Evolutionary conservation across 2,113 vertebrate genomes (phyloP).

Genomic region (Progne subis): DNA sequence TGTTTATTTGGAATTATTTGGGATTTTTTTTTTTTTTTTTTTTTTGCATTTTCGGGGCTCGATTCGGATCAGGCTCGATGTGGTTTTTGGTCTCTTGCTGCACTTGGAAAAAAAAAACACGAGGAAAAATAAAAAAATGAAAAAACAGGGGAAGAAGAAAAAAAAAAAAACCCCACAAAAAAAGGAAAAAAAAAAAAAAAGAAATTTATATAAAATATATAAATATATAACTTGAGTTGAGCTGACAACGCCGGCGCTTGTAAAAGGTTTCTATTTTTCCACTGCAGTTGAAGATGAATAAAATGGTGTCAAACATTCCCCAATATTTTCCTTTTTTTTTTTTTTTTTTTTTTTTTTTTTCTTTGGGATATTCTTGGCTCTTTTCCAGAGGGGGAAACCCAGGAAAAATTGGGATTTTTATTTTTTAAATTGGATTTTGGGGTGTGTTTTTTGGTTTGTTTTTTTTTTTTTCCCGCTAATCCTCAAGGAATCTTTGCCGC

Average conservation of each 20-base stretch:
- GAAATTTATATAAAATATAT: constrained; percentile 50
- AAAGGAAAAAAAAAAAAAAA: neutral
- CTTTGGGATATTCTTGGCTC: neutral
- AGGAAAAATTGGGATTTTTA: neutral
- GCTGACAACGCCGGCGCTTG: constrained; percentile 87
- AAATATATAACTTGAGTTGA: constrained; percentile 66
- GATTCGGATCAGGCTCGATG: constrained; percentile 72
- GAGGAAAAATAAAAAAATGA: neutral
- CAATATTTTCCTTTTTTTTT: constrained; percentile 64
- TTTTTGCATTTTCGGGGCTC: neutral
- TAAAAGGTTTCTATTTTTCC: constrained; percentile 98
- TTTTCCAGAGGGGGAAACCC: neutral
- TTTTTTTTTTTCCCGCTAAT: neutral
- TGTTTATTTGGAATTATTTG: constrained; percentile 73
- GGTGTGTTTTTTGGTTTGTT: no score
- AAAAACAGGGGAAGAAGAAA: constrained; percentile 23
- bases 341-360: constrained; percentile 13
- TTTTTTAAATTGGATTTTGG: neutral
- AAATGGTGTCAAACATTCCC: constrained; percentile 94
- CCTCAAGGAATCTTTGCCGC: neutral
- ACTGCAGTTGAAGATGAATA: constrained; percentile 92
- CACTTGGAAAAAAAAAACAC: constrained; percentile 65
- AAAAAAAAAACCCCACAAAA: no score
- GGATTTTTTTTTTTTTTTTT: constrained; percentile 72
- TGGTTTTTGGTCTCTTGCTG: constrained; percentile 79